A percentile compares a stretch with the other conserved stretches of the same genome.
Evolutionary conservation across 2,888 invertebrate species (phyloP).

Genomic region (Drosophila anomelani): DNA sequence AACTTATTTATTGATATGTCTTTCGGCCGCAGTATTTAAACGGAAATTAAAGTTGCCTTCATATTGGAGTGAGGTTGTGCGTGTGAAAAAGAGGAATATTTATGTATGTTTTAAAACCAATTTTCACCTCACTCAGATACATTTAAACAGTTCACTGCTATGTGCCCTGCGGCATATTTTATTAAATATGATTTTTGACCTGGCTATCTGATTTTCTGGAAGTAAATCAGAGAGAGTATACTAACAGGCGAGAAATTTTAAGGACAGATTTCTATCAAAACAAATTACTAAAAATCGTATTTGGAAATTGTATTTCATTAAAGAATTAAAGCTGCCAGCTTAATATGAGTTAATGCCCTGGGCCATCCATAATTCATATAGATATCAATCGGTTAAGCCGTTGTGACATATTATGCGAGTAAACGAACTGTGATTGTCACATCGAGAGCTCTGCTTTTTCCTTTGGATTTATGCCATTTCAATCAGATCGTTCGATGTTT

Average conservation of each 20-base stretch:
- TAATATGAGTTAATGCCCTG: constrained; percentile 1
- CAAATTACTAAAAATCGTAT: not conserved
- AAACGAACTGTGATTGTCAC: constrained; percentile 51
- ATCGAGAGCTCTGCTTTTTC: constrained; percentile 25
- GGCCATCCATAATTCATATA: constrained; percentile 31
- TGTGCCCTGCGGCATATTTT: constrained; percentile 10
- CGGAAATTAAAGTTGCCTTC: constrained; percentile 68
- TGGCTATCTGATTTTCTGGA: not conserved
- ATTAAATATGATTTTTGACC: constrained; percentile 2
- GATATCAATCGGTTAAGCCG: constrained; percentile 39
- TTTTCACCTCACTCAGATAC: constrained; percentile 14
- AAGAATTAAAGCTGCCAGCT: constrained; percentile 3
- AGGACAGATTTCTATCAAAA: not conserved
- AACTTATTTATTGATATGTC: constrained; percentile 71
- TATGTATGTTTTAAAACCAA: constrained; percentile 19
- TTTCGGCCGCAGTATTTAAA: constrained; percentile 70
- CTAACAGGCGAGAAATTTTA: no score
- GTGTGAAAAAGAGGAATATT: not conserved
- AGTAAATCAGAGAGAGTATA: not conserved
- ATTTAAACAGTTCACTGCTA: not conserved
- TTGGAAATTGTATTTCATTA: constrained; percentile 5
- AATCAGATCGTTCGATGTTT: constrained; percentile 21
- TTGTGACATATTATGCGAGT: constrained; percentile 42
- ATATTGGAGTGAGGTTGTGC: constrained; percentile 8
- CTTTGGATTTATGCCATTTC: constrained; percentile 29